phyloP scores from a whole-genome alignment of 2,113 vertebrate genomes.

The western clawed frog (Xenopus tropicalis) region DNA sequence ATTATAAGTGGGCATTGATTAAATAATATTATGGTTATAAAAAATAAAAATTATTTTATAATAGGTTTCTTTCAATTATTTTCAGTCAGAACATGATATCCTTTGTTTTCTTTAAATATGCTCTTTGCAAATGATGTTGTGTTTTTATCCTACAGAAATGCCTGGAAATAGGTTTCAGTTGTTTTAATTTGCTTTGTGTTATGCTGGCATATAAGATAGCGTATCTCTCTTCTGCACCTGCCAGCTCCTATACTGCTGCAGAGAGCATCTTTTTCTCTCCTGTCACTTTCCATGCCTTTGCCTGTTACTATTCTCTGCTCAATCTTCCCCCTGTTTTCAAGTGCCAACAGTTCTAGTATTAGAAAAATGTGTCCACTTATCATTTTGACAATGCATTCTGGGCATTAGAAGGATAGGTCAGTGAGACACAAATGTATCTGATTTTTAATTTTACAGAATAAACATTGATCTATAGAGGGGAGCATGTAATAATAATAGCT shows the following conservation, averaged over 20 bases:
- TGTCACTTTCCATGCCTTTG: conserved; percentile 28
- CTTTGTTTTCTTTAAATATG: too few relatives aligned
- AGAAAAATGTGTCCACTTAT: conserved; percentile 30
- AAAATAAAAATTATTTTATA: too few relatives aligned
- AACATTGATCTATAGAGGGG: too few relatives aligned
- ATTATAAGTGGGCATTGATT: too few relatives aligned
- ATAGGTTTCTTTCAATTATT: too few relatives aligned
- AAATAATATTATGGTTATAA: too few relatives aligned
- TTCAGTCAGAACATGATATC: too few relatives aligned
- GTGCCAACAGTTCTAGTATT: conserved; percentile 22
- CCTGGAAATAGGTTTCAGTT: conserved; percentile 15
- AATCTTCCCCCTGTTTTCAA: conserved; percentile 32
- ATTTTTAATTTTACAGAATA: too few relatives aligned
- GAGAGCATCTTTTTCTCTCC: conserved; percentile 24
- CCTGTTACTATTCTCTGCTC: conserved; percentile 18
- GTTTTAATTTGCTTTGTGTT: conserved; percentile 32
- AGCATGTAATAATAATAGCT: too few relatives aligned
- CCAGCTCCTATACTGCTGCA: conserved; percentile 6
- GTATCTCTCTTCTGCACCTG: conserved; percentile 34
- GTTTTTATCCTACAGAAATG: too few relatives aligned
- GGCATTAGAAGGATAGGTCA: background rate
- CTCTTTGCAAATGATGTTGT: too few relatives aligned
- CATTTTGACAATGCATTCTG: conserved; percentile 25
- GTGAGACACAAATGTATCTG: background rate
- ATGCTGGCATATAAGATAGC: conserved; percentile 19